phyloP scores from a whole-genome alignment of 2,113 vertebrate species.

The Ceyx melanurus region DNA sequence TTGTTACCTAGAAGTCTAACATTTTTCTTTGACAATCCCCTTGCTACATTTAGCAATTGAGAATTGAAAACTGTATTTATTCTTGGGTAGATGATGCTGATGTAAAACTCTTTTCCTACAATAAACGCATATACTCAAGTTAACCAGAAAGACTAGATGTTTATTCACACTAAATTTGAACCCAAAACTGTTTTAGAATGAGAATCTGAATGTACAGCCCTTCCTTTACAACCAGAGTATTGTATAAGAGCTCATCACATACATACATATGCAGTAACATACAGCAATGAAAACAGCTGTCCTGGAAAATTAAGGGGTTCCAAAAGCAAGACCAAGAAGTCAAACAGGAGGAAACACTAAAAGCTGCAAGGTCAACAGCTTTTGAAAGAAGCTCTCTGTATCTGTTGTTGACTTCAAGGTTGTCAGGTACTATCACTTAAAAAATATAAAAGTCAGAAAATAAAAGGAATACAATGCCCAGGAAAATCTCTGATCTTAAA shows the following conservation, averaged over 20 bases:
- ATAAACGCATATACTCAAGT: not conserved
- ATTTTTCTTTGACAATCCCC: not conserved
- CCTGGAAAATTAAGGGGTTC: not conserved
- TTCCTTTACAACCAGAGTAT: not conserved
- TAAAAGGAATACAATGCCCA: not conserved
- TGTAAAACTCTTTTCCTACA: not conserved
- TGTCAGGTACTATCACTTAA: not conserved
- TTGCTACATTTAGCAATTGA: not conserved
- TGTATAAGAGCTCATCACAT: not conserved
- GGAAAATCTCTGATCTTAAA: not conserved
- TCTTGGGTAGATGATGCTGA: not conserved
- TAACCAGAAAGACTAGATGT: not conserved
- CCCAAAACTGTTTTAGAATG: not conserved
- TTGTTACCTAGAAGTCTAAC: not conserved
- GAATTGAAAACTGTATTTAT: not conserved
- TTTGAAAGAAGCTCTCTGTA: not conserved
- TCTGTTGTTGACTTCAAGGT: not conserved
- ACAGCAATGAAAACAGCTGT: not conserved
- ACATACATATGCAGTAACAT: not conserved
- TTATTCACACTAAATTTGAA: not conserved
- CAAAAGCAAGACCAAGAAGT: not conserved
- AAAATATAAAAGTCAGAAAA: not conserved
- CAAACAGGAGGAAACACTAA: not conserved
- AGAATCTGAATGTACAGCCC: not conserved
- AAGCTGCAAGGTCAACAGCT: not conserved